phyloP scores from a whole-genome alignment of 2,113 vertebrate species.

The Phalacrocorax aristotelis region DNA sequence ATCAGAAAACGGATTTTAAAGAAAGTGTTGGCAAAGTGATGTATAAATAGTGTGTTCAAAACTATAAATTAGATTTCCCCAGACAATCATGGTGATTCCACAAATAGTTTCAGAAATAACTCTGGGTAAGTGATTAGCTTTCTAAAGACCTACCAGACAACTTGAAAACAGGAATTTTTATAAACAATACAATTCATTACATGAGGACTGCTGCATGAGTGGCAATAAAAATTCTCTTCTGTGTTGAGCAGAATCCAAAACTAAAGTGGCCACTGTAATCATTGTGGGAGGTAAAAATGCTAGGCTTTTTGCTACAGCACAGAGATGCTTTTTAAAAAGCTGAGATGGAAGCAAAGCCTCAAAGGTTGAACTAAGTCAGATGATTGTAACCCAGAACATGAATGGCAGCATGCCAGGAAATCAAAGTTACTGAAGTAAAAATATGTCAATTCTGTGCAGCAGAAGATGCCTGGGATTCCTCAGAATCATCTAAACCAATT shows the following conservation, averaged over 20 bases:
- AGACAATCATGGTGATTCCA: slow-evolving; percentile 68
- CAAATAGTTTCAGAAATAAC: slow-evolving; percentile 63
- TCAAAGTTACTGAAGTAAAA: background rate
- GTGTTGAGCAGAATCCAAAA: background rate
- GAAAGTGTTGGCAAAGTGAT: slow-evolving; percentile 51
- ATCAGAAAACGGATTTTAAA: slow-evolving; percentile 49
- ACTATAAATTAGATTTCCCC: slow-evolving; percentile 68
- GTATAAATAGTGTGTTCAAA: slow-evolving; percentile 62
- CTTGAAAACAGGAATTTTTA: slow-evolving; percentile 64
- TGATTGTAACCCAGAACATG: background rate
- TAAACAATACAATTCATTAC: slow-evolving; percentile 21
- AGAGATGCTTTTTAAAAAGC: background rate
- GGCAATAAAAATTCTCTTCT: background rate
- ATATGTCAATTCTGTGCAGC: background rate
- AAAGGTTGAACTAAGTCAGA: background rate
- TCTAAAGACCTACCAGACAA: slow-evolving; percentile 54
- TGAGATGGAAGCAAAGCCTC: background rate
- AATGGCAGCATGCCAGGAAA: background rate
- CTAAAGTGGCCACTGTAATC: slow-evolving; percentile 27
- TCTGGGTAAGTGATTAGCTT: slow-evolving; percentile 54
- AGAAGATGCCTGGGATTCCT: background rate
- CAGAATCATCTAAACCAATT: background rate
- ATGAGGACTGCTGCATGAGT: slow-evolving; percentile 49
- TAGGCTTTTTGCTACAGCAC: background rate
- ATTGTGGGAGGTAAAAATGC: background rate